These are phyloP conservation scores for Lutjanus campechanus DNA, from an alignment of 2,797 vertebrate genomes.

Conservation along the genomic window DNA sequence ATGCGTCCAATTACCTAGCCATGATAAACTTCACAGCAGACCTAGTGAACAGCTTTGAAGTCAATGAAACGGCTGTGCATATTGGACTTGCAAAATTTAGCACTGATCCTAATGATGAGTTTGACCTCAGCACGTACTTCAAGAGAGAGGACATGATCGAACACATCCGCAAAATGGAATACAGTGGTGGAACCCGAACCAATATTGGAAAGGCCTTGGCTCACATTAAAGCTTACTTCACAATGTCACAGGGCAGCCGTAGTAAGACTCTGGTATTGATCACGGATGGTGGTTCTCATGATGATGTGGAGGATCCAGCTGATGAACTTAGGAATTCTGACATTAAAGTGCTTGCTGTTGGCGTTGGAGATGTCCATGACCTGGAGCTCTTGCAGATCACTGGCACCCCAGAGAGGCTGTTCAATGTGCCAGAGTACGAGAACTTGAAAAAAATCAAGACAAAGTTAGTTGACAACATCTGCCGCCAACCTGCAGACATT, in stretches of 20 bases:
- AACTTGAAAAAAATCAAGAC: neutral
- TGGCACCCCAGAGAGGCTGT: slow-evolving; percentile 63
- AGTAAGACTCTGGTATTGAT: slow-evolving; percentile 85
- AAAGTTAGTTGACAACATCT: neutral
- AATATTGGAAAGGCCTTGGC: slow-evolving; percentile 79
- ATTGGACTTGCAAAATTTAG: slow-evolving; percentile 88
- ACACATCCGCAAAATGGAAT: slow-evolving; percentile 57
- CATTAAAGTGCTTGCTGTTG: slow-evolving; percentile 81
- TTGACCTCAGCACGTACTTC: slow-evolving; percentile 76
- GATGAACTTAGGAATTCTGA: slow-evolving; percentile 56
- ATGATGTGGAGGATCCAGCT: slow-evolving; percentile 70
- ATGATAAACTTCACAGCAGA: slow-evolving; percentile 80
- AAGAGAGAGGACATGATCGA: slow-evolving; percentile 38
- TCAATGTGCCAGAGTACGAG: slow-evolving; percentile 2
- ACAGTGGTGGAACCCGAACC: slow-evolving; percentile 52
- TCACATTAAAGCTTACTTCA: slow-evolving; percentile 73
- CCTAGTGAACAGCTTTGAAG: slow-evolving; percentile 74
- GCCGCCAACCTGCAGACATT: too few species aligned
- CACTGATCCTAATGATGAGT: slow-evolving; percentile 58
- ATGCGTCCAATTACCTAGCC: slow-evolving; percentile 54
- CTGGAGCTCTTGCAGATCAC: slow-evolving; percentile 82
- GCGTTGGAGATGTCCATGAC: slow-evolving; percentile 66
- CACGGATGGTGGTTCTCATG: slow-evolving; percentile 80
- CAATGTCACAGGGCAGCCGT: slow-evolving; percentile 71
- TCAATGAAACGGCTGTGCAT: slow-evolving; percentile 63